Evolutionary conservation across 2,888 invertebrate species (phyloP).

Genomic region (Bimastos eiseni): DNA sequence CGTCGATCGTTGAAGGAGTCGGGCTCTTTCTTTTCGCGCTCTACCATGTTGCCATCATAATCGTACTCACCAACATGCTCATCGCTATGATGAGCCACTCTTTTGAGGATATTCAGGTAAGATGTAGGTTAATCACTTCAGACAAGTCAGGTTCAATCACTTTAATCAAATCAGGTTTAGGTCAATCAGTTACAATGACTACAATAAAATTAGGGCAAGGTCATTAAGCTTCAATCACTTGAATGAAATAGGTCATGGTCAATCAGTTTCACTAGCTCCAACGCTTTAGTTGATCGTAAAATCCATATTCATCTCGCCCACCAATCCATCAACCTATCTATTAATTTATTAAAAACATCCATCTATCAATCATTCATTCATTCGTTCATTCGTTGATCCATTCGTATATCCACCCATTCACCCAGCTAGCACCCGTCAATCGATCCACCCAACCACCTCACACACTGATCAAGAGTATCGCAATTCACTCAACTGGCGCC

Average conservation of each 20-base stretch:
- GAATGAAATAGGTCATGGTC: too few species aligned
- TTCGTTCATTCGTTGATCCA: neutral
- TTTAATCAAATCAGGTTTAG: too few species aligned
- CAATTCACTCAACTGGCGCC: neutral
- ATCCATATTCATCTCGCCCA: neutral
- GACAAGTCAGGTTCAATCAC: too few species aligned
- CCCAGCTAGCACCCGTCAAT: neutral
- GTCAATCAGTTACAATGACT: too few species aligned
- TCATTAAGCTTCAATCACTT: too few species aligned
- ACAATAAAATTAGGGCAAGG: too few species aligned
- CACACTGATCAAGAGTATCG: neutral
- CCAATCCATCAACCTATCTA: neutral
- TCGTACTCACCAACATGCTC: slow-evolving; percentile 76
- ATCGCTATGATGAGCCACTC: slow-evolving; percentile 78
- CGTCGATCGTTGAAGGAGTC: slow-evolving; percentile 64
- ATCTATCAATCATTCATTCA: neutral
- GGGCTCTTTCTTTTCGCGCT: slow-evolving; percentile 69
- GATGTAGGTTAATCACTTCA: too few species aligned
- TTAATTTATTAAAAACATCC: too few species aligned
- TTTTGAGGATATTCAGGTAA: slow-evolving; percentile 70
- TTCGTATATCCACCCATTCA: neutral
- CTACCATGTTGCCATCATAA: slow-evolving; percentile 74
- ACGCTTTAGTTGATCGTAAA: too few species aligned
- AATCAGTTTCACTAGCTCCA: too few species aligned
- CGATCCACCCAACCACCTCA: neutral